Evolutionary conservation across 2,113 vertebrate species (phyloP).

Genomic region (Physeter macrocephalus): DNA sequence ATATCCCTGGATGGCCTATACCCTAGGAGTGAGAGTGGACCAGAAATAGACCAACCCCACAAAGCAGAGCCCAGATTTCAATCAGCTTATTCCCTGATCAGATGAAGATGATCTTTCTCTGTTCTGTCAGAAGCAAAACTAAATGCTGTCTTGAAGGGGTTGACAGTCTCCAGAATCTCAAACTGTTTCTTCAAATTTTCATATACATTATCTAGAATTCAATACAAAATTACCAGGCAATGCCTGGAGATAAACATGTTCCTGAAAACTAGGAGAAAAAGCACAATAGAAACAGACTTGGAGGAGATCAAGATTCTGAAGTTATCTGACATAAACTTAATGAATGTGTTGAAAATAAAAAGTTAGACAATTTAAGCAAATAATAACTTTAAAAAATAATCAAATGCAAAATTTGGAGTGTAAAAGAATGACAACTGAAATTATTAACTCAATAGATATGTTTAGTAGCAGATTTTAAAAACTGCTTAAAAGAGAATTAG

Average conservation of each 20-base stretch:
- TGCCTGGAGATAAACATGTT: neutral
- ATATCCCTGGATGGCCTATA: neutral
- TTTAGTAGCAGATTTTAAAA: neutral
- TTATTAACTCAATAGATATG: neutral
- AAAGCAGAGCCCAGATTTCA: neutral
- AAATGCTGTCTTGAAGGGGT: neutral
- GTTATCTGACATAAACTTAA: neutral
- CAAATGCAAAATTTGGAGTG: neutral
- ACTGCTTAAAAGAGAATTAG: neutral
- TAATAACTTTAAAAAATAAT: neutral
- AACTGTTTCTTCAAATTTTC: neutral
- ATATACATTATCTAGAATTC: neutral
- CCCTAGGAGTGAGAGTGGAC: neutral
- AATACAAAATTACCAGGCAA: neutral
- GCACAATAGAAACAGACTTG: neutral
- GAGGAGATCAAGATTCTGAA: neutral
- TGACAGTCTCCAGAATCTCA: neutral
- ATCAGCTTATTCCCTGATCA: neutral
- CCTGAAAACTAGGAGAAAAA: neutral
- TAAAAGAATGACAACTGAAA: neutral
- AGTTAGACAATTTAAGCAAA: neutral
- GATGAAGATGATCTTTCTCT: neutral
- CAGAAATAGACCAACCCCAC: neutral
- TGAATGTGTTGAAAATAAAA: slow-evolving; percentile 11
- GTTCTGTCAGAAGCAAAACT: neutral